Evolutionary conservation across 2,888 invertebrate species (phyloP), one percentile per base, ranked within the genome.

Genomic region (Andrena camellia): DNA sequence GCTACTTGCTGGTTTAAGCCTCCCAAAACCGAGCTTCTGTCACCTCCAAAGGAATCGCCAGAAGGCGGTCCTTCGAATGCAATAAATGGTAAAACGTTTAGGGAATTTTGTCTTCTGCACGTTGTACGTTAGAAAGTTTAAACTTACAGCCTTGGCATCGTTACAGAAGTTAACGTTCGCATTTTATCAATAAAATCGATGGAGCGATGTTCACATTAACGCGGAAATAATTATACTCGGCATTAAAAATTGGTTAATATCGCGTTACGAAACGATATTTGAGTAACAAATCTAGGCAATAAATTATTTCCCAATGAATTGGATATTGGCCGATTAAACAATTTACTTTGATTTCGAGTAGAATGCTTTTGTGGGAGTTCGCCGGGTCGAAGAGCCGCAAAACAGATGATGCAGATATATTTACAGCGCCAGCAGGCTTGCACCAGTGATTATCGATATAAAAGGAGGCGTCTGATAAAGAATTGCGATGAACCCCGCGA

Each of bases 401-500:
- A 42, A 42, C 17, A 42, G 42, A 17, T 5, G 42, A 1, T 42
- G 42, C 42, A 42, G 17, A 42, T 42, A 42, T 42, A 42, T 42
- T 42, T 42, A 17, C 17, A 42, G 42, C 17, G 42, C 4, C 42
- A 42, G 6, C 2, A 59, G n/a, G 8, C 17, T 20, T 42, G 29
- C 17, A 33, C 26, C 10, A 17, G 20, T 54, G 76, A 79, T 50
- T 26, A 75, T 66, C 13, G 59, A 42, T 42, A 23, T 76, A 52
- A 23, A 59, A 78, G 60, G 59, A 87, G 73, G 75, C 33, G 72
- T 77, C 29, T 50, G 57, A 50, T 70, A 76, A 76, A 74, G 72
- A 88, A 78, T 54, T 69, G 79, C 73, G 68, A 63, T 26, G 29
- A 23, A 57, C 20, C 70, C 78, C 57, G 71, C 78, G 72, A 62